Base-by-base conservation (phyloP, 2,888 invertebrate genomes). In the Magallana nippona region DNA sequence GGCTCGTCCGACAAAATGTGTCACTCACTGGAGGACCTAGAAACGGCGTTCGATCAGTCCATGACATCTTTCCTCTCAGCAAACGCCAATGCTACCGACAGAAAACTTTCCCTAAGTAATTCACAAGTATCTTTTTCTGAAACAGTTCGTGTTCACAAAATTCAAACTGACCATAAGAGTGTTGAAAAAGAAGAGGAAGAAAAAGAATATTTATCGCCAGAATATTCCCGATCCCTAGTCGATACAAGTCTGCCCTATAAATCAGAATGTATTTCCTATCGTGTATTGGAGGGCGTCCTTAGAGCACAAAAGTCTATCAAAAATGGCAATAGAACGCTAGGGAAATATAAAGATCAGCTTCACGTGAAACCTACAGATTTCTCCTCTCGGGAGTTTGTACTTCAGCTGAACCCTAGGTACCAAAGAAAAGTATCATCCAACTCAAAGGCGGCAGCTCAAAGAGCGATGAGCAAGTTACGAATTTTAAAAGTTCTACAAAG, bases 11-110 rank as follows among this genome's bases (percentile, higher is more conserved):
- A 71, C 71, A 27, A 71, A 11, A 55, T 27, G 19, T 79, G 79
- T 19, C 79, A 79, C 22, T 79, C 79, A 10, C 56, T 79, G 3
- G 79, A 79, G 13, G 79, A 79, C 17, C 55, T 79, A 17, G 57
- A 79, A 5, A 44, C 44, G 44, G 58, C 27, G 10, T 56, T 19
- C 15, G 57, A 57, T 19, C 58, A 56, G 15, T 57, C 57, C 11
- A 10, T 79, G 15, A 27, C 71, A 22, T 44, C 44, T 44, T 71
- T 27, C 19, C 71, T 71, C 15, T 71, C 71, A 22, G 22, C 27
- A 27, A 71, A 27, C 27, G 71, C 22, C 10, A 71, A 27, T 15
- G 11, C 13, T 5, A 10, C 71, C 5, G 32, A 71, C 15, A 32
- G 71, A 15, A 71, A 71, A 27, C 32, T 71, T 13, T 71, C 71